Evolutionary conservation across 1,140 invertebrate genomes (phyloP), one percentile per base, ranked within the genome.

Genomic region (Temnothorax longispinosus): DNA sequence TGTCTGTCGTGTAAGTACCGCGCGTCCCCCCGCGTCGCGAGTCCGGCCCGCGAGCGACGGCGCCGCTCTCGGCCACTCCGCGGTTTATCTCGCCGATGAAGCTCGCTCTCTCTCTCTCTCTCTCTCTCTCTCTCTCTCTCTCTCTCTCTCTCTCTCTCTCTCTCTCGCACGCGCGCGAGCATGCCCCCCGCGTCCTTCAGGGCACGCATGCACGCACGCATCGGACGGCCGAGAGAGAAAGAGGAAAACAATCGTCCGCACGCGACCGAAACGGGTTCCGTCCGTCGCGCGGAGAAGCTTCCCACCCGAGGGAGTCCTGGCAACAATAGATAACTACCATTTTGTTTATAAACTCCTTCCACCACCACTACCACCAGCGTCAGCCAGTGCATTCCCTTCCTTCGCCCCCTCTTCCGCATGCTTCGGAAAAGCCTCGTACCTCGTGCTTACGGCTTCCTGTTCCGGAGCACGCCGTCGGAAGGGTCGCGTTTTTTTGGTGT

Each of bases 311-410:
- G 27, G 44, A 35, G 44, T 27, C 74, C 47, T 76, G 87, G 65
- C 91, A 91, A 92, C 92, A 93, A 93, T 92, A 91, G 90, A 88
- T 78, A 91, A 80, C 93, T 93, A 93, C 93, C 93, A 93, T 93
- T 93, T 93, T 93, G 93, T 93, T 93, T 93, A 93, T 89, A 92
- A 87, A 86, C 87, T 72, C 64, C 85, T 76, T 58, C 65, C 67
- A 60, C 15, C 56, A 21, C 15, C n/a, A 47, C 10, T 1, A 21
- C n/a, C n/a, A 21, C 0, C 18, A 10, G 8, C 13, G 62, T 27
- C 27, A 27, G 27, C 27, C 27, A 27, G 27, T 27, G 27, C 27
- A 1, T 1, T 3, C 47, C 47, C 47, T 13, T 13, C 18, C 52
- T 18, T n/a, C 52, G 15, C 18, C 52, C 52, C 50, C 13, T 3